A percentile compares a stretch with the other conserved stretches of the same genome.
Evolutionary conservation across 2,888 invertebrate species (phyloP).

Genomic region (Octonoba sinensis): DNA sequence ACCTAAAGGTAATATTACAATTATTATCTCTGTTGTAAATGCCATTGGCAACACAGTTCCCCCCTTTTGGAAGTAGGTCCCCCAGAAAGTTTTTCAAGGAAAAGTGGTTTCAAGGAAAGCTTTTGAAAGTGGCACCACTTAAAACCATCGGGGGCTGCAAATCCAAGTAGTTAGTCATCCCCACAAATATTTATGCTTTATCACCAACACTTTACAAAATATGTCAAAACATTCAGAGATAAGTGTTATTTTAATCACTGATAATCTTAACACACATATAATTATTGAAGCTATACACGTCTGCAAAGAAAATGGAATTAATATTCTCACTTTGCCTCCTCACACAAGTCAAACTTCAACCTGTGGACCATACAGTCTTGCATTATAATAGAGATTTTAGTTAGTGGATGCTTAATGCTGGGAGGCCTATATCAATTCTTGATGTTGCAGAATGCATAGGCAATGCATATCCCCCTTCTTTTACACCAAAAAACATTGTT

Average conservation of each 20-base stretch:
- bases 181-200: constrained; percentile 67
- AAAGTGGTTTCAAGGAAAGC: no score
- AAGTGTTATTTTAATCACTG: constrained; percentile 55
- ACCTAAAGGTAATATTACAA: neutral
- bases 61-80: constrained; percentile 69
- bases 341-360: constrained; percentile 72
- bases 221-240: constrained; percentile 61
- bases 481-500: no score
- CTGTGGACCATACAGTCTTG: constrained; percentile 67
- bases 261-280: constrained; percentile 68
- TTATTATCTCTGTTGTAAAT: constrained; percentile 67
- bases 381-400: neutral
- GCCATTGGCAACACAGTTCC: no score
- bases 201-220: constrained; percentile 68
- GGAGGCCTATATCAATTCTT: neutral
- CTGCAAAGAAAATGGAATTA: constrained; percentile 69
- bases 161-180: constrained; percentile 68
- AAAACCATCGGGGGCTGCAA: constrained; percentile 74
- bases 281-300: constrained; percentile 67
- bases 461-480: constrained; percentile 1
- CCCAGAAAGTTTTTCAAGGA: constrained; percentile 74
- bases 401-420: constrained; percentile 7
- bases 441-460: constrained; percentile 9
- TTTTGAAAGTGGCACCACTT: constrained; percentile 80
- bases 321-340: constrained; percentile 70